Percentiles rank a stretch among this genome's conserved stretches.
phyloP scores from a whole-genome alignment of 2,888 invertebrate species.

The Folsomia manolachei region DNA sequence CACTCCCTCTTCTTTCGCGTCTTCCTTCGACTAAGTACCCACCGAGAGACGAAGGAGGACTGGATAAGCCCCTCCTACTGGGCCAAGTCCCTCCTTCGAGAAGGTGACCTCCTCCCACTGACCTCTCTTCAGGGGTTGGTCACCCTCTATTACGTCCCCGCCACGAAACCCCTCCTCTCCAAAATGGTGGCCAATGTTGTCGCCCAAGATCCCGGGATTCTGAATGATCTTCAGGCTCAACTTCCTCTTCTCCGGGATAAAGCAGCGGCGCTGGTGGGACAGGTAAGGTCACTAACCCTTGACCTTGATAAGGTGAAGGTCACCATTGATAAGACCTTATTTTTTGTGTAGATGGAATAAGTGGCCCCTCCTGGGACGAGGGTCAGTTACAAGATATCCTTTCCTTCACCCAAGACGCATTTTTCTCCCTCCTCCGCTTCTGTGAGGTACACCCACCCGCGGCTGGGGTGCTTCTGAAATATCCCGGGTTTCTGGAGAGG shows the following conservation, averaged over 20 bases:
- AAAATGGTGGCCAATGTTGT: constrained; percentile 68
- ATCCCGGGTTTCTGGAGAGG: constrained; percentile 27
- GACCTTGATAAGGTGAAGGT: no score
- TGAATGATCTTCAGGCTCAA: constrained; percentile 57
- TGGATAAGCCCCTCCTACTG: constrained; percentile 67
- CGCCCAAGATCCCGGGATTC: constrained; percentile 65
- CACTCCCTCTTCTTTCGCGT: constrained; percentile 64
- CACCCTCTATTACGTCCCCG: constrained; percentile 68
- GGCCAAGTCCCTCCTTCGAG: constrained; percentile 70
- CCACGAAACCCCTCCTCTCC: constrained; percentile 60
- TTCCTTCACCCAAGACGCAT: constrained; percentile 67
- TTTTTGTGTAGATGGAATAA: no score
- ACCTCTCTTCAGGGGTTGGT: constrained; percentile 77
- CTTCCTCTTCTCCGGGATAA: constrained; percentile 37
- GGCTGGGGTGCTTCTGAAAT: constrained; percentile 26
- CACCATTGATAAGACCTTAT: no score
- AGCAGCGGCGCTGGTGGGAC: constrained; percentile 29
- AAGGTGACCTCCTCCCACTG: constrained; percentile 77
- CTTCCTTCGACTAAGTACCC: constrained; percentile 73
- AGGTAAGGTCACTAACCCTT: no score
- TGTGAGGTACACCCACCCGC: constrained; percentile 66
- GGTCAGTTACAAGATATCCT: constrained; percentile 64
- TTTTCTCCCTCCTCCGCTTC: constrained; percentile 67
- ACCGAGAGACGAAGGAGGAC: constrained; percentile 63
- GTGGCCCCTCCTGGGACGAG: no score